Evolutionary conservation across 2,888 invertebrate species (phyloP).

Genomic region (Hirtodrosophila duncani): DNA sequence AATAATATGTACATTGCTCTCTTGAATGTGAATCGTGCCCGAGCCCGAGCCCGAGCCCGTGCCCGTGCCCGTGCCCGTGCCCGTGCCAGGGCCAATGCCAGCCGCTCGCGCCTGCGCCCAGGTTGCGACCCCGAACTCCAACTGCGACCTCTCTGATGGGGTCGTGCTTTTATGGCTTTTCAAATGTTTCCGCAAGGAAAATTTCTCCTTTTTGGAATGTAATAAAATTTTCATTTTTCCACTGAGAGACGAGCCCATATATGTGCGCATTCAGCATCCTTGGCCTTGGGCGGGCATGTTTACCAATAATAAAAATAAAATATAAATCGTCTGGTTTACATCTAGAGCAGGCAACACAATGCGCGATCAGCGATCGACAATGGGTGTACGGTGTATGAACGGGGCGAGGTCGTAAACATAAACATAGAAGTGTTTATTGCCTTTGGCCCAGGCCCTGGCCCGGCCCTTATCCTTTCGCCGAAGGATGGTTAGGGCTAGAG

Average conservation of each 20-base stretch:
- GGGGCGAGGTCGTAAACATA: constrained; percentile 44
- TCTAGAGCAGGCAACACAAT: constrained; percentile 71
- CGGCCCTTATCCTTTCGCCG: constrained; percentile 63
- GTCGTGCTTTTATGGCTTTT: constrained; percentile 67
- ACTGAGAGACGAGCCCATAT: constrained; percentile 28
- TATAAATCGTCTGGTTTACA: constrained; percentile 72
- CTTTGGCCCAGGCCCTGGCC: constrained; percentile 24
- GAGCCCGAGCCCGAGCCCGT: too few relatives aligned
- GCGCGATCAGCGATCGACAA: constrained; percentile 55
- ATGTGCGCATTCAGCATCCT: constrained; percentile 52
- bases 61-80: too few relatives aligned
- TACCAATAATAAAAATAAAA: constrained; percentile 65
- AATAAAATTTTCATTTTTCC: constrained; percentile 68
- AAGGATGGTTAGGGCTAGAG: constrained; percentile 18
- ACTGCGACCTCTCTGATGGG: constrained; percentile 40
- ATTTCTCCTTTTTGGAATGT: constrained; percentile 34
- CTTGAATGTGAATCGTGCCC: too few relatives aligned
- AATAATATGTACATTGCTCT: too few relatives aligned
- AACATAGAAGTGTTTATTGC: constrained; percentile 41
- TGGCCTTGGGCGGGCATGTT: constrained; percentile 64
- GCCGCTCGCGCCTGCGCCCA: constrained; percentile 16
- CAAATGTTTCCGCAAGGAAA: constrained; percentile 67
- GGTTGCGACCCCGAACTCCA: constrained; percentile 13
- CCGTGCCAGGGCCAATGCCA: too few relatives aligned
- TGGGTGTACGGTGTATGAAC: too few relatives aligned